phyloP scores from a whole-genome alignment of 2,797 vertebrate species.

The Rhabdophis nuchalis region DNA sequence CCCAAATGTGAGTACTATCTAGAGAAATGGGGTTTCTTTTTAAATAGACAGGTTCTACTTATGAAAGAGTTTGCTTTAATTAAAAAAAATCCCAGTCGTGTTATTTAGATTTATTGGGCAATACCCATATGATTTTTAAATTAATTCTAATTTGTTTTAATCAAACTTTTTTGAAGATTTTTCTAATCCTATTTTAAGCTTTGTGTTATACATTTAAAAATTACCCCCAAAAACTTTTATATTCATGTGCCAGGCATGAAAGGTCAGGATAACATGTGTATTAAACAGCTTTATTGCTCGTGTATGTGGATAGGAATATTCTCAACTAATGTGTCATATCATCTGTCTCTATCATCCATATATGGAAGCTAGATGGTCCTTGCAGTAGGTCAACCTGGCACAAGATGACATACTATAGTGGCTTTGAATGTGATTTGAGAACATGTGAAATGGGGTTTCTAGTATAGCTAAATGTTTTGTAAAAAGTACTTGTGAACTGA shows the following conservation, averaged over 20 bases:
- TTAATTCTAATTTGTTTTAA: neutral
- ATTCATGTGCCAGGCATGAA: neutral
- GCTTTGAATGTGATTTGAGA: neutral
- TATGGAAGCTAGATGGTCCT: neutral
- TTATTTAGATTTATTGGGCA: neutral
- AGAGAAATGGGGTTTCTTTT: neutral
- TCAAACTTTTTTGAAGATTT: neutral
- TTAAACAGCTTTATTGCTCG: neutral
- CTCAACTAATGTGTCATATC: neutral
- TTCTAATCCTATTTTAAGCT: neutral
- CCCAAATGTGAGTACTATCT: neutral
- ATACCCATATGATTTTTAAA: neutral
- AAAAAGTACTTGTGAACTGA: neutral
- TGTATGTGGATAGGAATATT: neutral
- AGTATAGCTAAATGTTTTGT: neutral
- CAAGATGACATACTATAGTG: neutral
- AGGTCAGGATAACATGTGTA: neutral
- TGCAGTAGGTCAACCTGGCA: neutral
- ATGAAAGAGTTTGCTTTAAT: neutral
- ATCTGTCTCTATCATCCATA: neutral
- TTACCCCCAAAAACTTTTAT: neutral
- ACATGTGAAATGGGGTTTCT: neutral
- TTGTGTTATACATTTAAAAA: neutral
- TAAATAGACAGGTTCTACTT: neutral
- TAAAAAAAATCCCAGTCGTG: neutral